Evolutionary conservation across 1,140 invertebrate genomes (phyloP).

Genomic region (Eueides isabella): DNA sequence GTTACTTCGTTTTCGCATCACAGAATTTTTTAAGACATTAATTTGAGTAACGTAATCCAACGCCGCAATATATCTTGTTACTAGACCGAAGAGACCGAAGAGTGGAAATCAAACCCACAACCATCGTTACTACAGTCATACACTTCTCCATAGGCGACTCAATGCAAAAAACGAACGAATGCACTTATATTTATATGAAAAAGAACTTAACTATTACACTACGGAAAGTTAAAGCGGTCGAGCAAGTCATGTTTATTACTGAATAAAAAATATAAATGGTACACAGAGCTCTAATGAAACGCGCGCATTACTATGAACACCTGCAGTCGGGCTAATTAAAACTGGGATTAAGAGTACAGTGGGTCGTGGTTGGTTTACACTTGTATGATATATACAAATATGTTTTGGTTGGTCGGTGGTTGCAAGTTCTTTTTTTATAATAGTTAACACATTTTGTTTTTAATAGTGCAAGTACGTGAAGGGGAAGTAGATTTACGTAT

Average conservation of each 20-base stretch:
- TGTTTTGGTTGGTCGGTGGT: not conserved
- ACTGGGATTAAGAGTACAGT: slow-evolving; percentile 4
- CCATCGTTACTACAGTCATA: no score
- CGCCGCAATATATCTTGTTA: no score
- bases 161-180: no score
- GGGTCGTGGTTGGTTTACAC: not conserved
- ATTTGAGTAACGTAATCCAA: no score
- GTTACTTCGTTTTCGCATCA: no score
- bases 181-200: not conserved
- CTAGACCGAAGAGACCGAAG: no score
- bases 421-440: not conserved
- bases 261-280: slow-evolving; percentile 12
- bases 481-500: no score
- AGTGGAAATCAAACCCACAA: no score
- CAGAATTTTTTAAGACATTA: no score
- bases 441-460: no score
- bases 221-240: not conserved
- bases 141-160: no score
- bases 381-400: not conserved
- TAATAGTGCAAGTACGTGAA: no score
- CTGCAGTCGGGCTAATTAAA: slow-evolving; percentile 14
- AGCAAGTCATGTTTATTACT: slow-evolving; percentile 12
- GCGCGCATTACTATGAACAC: slow-evolving; percentile 4
- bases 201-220: not conserved
- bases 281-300: slow-evolving; percentile 7